Conservation (phyloP, 2,888 invertebrate species). For the Pinctada fucata region DNA sequence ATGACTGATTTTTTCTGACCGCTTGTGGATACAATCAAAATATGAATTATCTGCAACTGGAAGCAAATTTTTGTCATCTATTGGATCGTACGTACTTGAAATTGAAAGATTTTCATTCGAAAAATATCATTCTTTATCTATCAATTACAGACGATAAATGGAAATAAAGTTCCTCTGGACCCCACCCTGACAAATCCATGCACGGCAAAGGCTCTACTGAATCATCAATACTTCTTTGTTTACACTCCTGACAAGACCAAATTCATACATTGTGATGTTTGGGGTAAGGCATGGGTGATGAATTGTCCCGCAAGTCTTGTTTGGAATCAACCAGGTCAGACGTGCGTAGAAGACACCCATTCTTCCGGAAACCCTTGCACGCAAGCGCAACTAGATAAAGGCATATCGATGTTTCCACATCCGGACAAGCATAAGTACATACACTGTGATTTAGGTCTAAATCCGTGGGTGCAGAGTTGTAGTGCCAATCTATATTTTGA, state of each 20-base stretch:
- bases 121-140: no score
- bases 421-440: conserved; percentile 46
- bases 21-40: no score
- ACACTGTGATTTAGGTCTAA: conserved; percentile 39
- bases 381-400: conserved; percentile 21
- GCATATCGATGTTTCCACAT: conserved; percentile 35
- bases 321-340: conserved; percentile 40
- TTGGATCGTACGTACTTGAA: no score
- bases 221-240: conserved; percentile 28
- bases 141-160: background rate
- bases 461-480: conserved; percentile 43
- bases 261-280: conserved; percentile 50
- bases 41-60: no score
- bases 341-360: conserved; percentile 34
- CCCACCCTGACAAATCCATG: conserved; percentile 27
- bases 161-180: background rate
- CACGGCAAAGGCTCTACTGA: conserved; percentile 10
- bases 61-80: no score
- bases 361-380: conserved; percentile 27
- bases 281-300: conserved; percentile 48
- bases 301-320: conserved; percentile 40
- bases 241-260: conserved; percentile 27
- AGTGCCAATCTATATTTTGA: conserved; percentile 13
- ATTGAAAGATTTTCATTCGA: no score
- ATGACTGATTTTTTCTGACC: no score